Evolutionary conservation across 2,113 vertebrate genomes (phyloP).

Genomic region (Rhabdornis inornatus): DNA sequence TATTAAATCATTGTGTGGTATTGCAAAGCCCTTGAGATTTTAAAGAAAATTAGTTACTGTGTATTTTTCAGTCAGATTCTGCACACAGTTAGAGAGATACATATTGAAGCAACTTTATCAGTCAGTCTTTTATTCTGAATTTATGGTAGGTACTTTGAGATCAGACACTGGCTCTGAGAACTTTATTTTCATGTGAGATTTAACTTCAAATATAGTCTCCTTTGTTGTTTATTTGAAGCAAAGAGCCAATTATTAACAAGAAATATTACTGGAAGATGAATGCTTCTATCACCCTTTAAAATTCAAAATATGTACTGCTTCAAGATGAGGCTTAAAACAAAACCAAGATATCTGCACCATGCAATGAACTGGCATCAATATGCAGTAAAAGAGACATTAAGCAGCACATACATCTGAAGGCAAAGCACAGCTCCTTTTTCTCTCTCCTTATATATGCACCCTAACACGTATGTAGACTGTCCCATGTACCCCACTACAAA

Average conservation of each 20-base stretch:
- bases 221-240: neutral
- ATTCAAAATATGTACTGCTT: neutral
- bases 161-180: neutral
- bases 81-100: neutral
- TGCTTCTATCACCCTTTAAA: neutral
- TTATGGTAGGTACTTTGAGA: neutral
- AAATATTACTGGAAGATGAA: neutral
- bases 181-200: conserved; percentile 19
- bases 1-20: neutral
- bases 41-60: neutral
- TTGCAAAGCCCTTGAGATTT: neutral
- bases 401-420: neutral
- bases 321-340: neutral
- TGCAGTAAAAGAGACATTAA: neutral
- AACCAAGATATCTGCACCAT: neutral
- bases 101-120: conserved; percentile 14
- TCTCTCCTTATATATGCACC: neutral
- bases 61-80: neutral
- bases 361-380: neutral
- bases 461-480: neutral
- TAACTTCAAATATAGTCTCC: conserved; percentile 20
- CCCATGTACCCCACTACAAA: neutral
- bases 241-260: neutral
- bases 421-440: neutral
- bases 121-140: neutral